Conservation (phyloP, 2,113 vertebrate genomes). For the Phycodurus eques region DNA sequence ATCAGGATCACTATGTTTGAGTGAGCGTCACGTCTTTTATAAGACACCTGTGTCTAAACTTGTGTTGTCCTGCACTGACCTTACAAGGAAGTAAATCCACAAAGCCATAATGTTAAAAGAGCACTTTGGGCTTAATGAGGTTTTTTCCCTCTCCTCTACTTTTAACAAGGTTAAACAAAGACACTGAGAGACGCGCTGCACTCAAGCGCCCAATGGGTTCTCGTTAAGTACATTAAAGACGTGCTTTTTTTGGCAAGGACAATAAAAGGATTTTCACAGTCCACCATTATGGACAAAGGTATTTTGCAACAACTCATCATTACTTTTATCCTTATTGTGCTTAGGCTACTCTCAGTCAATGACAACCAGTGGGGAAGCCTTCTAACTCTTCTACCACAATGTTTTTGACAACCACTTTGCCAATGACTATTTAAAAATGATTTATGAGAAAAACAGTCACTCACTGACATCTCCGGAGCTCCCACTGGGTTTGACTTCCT, state of each 20-base stretch:
- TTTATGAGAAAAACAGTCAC: background rate
- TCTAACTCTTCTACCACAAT: slow-evolving; percentile 13
- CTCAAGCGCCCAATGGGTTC: background rate
- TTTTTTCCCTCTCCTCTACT: background rate
- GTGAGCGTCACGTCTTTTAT: background rate
- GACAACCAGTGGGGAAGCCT: slow-evolving; percentile 12
- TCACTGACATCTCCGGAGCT: background rate
- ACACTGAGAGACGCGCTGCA: background rate
- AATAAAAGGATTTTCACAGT: background rate
- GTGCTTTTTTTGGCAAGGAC: background rate
- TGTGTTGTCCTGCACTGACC: background rate
- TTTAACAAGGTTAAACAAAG: slow-evolving; percentile 34
- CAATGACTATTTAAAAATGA: background rate
- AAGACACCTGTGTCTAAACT: background rate
- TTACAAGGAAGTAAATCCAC: slow-evolving; percentile 12
- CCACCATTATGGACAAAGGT: background rate
- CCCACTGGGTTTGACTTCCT: slow-evolving; percentile 37
- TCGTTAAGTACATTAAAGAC: background rate
- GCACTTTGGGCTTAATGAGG: slow-evolving; percentile 21
- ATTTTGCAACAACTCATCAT: background rate
- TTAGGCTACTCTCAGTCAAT: background rate
- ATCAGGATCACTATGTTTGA: background rate
- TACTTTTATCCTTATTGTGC: background rate
- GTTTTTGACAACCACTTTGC: slow-evolving; percentile 24
- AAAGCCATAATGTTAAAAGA: slow-evolving; percentile 5